Percentiles rank a stretch among this genome's conserved stretches.
Conservation (phyloP, 2,113 vertebrate genomes). For the Pterocles burchelli region DNA sequence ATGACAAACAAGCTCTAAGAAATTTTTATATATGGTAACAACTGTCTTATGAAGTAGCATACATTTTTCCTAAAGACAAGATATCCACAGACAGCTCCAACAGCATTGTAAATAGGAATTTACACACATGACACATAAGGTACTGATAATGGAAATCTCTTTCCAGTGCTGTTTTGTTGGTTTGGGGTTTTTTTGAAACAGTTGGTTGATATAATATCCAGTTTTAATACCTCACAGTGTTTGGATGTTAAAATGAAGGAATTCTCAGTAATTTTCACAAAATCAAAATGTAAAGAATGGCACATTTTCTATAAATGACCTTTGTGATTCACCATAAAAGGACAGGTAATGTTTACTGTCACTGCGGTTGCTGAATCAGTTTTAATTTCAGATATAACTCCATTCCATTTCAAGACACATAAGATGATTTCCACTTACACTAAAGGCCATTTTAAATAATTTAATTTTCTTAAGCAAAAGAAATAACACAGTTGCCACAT, state of each 20-base stretch:
- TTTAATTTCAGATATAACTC: background rate
- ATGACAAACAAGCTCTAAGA: background rate
- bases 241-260: background rate
- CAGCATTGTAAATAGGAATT: background rate
- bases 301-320: background rate
- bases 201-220: background rate
- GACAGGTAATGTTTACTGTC: background rate
- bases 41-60: background rate
- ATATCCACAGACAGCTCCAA: background rate
- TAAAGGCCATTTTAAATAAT: background rate
- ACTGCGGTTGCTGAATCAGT: background rate
- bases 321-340: background rate
- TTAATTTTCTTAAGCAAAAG: background rate
- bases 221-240: background rate
- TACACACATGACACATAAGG: background rate
- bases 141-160: background rate
- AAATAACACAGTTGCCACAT: background rate
- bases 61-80: background rate
- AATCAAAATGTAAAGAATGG: background rate
- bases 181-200: background rate
- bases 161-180: background rate
- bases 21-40: background rate
- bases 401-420: background rate
- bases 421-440: background rate
- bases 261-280: background rate